Evolutionary conservation across 2,797 vertebrate species (phyloP), one percentile per base, ranked within the genome.

Genomic region (Spondyliosoma cantharus): DNA sequence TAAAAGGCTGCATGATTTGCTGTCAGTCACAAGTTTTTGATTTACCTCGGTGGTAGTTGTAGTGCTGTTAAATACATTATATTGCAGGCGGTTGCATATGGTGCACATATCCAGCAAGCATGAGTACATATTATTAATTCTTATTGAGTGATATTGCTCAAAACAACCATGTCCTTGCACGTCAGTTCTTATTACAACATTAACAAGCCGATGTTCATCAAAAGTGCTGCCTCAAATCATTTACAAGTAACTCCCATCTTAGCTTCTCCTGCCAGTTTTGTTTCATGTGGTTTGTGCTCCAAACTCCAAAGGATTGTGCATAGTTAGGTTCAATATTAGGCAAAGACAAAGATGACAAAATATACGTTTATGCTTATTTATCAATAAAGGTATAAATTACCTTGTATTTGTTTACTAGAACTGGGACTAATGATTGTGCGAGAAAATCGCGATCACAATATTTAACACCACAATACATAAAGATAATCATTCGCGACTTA

Each of bases 401-500:
- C 15, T 13, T 48, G 6, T 57, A 29, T 61, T 9, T 62, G 6
- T 46, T 49, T 2, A 1, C 37, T 48, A 43, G 27, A 50, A 70
- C 29, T 20, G 8, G 25, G 3, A 25, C 1, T 43, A 59, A 72
- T 37, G 6, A 19, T 16, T 54, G 16, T n/a, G 17, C 0, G 5
- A 15, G 43, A 29, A 53, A 70, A 57, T 42, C 20, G 1, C 6
- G 3, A 57, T 45, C 12, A 42, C 32, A 72, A 45, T 73, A 61
- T 67, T 81, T 52, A 48, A 16, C 59, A 56, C 73, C 17, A 37
- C 37, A 68, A 66, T 19, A 63, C 15, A 53, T 20, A 19, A 12
- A 80, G 49, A 67, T 72, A 3, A 54, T 79, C 0, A 24, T 62
- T 81, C 57, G 37, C 43, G 32, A 80, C 49, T 45, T 19, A 9